These are phyloP conservation scores for Pseudochirops cupreus DNA, from an alignment of 2,797 vertebrate species.

Conservation along the genomic window DNA sequence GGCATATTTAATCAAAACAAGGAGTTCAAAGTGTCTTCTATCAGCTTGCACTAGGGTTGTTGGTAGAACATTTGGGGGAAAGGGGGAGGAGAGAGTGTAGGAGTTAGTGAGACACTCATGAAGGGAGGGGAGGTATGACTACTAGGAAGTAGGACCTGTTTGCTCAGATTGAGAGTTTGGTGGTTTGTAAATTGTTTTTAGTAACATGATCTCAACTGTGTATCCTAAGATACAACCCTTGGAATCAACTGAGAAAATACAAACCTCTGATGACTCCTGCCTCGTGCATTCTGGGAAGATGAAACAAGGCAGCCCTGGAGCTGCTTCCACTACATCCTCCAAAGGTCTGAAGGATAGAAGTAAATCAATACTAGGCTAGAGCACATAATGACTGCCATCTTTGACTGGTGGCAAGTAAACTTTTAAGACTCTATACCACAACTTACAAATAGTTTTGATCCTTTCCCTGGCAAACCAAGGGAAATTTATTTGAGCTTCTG, in stretches of 20 bases:
- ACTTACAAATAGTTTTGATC: not conserved
- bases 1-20: not conserved
- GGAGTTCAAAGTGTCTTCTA: not conserved
- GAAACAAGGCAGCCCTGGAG: not conserved
- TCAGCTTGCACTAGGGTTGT: not conserved
- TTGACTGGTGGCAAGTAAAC: not conserved
- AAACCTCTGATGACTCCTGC: not conserved
- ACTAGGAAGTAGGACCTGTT: not conserved
- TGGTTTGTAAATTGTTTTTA: not conserved
- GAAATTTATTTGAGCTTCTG: not conserved
- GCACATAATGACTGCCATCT: not conserved
- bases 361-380: not conserved
- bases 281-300: not conserved
- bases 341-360: not conserved
- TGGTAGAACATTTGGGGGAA: not conserved
- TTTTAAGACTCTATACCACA: not conserved
- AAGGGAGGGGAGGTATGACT: not conserved
- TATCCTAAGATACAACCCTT: not conserved
- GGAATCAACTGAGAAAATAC: not conserved
- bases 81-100: not conserved
- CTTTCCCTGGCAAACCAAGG: not conserved
- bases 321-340: not conserved
- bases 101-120: not conserved
- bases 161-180: not conserved
- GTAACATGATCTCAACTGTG: not conserved